Evolutionary conservation across 1,140 invertebrate genomes (phyloP).

Genomic region (Tetranychus cinnabarinus): DNA sequence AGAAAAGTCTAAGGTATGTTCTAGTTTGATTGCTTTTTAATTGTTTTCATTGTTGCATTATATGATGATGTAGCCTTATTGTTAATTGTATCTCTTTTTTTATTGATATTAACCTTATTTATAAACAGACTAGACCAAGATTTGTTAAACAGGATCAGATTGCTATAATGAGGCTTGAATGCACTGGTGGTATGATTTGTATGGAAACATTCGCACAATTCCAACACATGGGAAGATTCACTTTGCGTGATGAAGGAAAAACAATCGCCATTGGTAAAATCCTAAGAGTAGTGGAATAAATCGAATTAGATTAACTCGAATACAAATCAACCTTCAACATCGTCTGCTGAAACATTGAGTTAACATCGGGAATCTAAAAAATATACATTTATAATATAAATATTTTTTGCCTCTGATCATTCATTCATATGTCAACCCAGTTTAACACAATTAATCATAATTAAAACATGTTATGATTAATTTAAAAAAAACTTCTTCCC

Average conservation of each 20-base stretch:
- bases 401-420: no score
- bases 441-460: no score
- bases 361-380: no score
- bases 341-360: no score
- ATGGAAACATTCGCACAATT: slow-evolving; percentile 95
- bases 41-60: background rate
- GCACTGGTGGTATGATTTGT: slow-evolving; percentile 80
- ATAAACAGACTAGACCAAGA: slow-evolving; percentile 45
- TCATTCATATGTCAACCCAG: no score
- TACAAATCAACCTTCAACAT: no score
- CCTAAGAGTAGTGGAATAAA: slow-evolving; percentile 24
- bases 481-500: no score
- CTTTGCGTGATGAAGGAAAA: slow-evolving; percentile 94
- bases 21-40: background rate
- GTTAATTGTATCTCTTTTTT: background rate
- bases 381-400: no score
- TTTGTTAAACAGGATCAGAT: slow-evolving; percentile 99
- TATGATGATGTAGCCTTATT: background rate
- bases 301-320: no score
- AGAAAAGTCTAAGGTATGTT: slow-evolving; percentile 55
- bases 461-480: no score
- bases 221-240: slow-evolving; percentile 97
- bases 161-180: slow-evolving; percentile 93
- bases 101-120: background rate
- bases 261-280: slow-evolving; percentile 97